Base-by-base conservation (phyloP, 2,888 invertebrate species). In the Epinotia ramella region DNA sequence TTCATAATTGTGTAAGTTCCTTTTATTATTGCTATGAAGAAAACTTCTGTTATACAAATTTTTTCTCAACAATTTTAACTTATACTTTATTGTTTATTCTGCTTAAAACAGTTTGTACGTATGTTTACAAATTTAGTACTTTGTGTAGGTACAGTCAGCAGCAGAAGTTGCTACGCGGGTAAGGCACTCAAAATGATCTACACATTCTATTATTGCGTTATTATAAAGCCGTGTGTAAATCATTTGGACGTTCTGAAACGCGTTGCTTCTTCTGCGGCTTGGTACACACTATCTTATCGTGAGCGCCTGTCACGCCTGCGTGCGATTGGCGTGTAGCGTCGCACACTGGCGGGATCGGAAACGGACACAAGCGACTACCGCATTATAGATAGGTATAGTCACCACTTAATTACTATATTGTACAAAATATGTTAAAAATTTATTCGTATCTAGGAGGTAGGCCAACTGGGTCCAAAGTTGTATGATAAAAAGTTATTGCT, bases 21-120 rank as follows among this genome's bases (percentile, higher is more conserved):
- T 85, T 85, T 84, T 83, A 83, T 87, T 89, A 92, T 89, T 92
- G 89, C 90, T 92, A 92, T 89, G 85, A 88, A 87, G 85, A 87
- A 86, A 89, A 89, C 87, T 88, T 87, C 87, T 86, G 89, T 89
- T 84, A 87, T 88, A 91, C 87, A 91, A 85, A 84, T 83, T 86
- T 80, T 86, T 86, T 89, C 81, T 89, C 88, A 92, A 91, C 90
- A 91, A 89, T 88, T 85, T 88, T 88, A 89, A 89, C 85, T 84
- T 85, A 84, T 85, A 79, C 73, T 76, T 80, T 79, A 82, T 77
- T 80, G 82, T 79, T 83, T 85, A 85, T 80, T 85, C 79, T 85
- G 84, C 84, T 84, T 70, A 84, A 84, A 87, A 88, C 84, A 88
- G 82, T 79, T 83, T 78, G 77, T 79, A 80, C 73, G 77, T 76